These are phyloP conservation scores for Apaloderma vittatum DNA, from an alignment of 2,113 vertebrate genomes.

Conservation along the genomic window DNA sequence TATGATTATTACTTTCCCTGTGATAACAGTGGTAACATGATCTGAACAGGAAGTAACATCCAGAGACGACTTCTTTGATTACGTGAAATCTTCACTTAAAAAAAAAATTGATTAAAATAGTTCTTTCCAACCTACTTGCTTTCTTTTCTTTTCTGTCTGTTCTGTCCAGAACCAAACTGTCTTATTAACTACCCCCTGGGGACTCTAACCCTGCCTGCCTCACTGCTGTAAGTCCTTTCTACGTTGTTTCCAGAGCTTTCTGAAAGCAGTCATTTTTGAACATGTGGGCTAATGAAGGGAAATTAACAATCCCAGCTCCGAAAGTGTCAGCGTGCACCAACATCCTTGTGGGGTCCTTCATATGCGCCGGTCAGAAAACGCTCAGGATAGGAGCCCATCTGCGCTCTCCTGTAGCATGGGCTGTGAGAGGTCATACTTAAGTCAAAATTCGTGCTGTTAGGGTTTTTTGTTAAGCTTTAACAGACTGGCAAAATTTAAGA, in stretches of 20 bases:
- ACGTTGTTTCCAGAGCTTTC: conserved; percentile 75
- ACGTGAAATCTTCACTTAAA: conserved; percentile 50
- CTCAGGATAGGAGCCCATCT: neutral
- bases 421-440: neutral
- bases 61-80: conserved; percentile 30
- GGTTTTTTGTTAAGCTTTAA: neutral
- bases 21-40: conserved; percentile 37
- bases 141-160: conserved; percentile 87
- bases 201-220: conserved; percentile 96
- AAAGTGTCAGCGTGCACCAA: accelerated
- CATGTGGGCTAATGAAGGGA: neutral
- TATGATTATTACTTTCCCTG: neutral
- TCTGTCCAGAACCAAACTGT: conserved; percentile 98
- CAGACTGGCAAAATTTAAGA: neutral
- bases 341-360: neutral
- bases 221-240: conserved; percentile 95
- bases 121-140: conserved; percentile 84
- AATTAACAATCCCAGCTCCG: neutral
- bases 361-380: neutral
- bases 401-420: neutral
- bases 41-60: conserved; percentile 20
- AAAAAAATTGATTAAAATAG: conserved; percentile 54
- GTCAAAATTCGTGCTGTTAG: neutral
- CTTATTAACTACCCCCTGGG: conserved; percentile 99
- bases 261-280: neutral